Evolutionary conservation across 2,113 vertebrate genomes (phyloP), one percentile per base, ranked within the genome.

Genomic region (Barbus barbus): DNA sequence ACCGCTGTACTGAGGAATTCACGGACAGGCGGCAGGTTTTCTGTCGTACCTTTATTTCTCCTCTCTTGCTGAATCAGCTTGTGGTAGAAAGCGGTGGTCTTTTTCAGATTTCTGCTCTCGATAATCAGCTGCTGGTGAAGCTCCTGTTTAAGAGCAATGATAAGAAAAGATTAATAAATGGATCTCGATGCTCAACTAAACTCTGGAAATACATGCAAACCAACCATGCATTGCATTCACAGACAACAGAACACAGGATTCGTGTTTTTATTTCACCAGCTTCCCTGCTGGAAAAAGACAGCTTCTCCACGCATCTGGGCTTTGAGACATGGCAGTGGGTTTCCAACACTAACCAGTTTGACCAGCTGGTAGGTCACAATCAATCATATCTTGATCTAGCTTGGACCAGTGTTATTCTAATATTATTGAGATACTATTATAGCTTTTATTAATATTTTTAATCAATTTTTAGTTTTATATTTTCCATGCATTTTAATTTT

Each of bases 111-210:
- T 89, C 95, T 96, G 8, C 93, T 96, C 92, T 99, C 98, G 3
- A 98, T 97, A 88, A 94, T 92, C 87, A 99, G 93, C 90, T 98
- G 95, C 89, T 99, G 97, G 81, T 97, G 97, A 85, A 99, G 93
- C 85, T 98, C 97, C 97, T 99, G 85, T 85, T 74, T 44, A 61
- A 51, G 74, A 78, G 81, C 61, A 72, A 56, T 67, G 1, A 53
- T 60, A 8, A 82, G 76, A 76, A 31, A 14, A 56, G 4, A 8
- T 24, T 1, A 84, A 36, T 36, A 61, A 41, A 28, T 81, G 6
- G 22, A 18, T 74, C 11, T 31, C 58, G 6, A 81, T 41, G 78
- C 48, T 1, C 36, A 14, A n/a, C 9, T 41, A 18, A 18, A 46
- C 53, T 48, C 14, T 33, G 31, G 31, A 65, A 18, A 33, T 18